Percentiles rank a stretch among this genome's conserved stretches.
Evolutionary conservation across 1,140 invertebrate genomes (phyloP).

Genomic region (Drosophila truncata): DNA sequence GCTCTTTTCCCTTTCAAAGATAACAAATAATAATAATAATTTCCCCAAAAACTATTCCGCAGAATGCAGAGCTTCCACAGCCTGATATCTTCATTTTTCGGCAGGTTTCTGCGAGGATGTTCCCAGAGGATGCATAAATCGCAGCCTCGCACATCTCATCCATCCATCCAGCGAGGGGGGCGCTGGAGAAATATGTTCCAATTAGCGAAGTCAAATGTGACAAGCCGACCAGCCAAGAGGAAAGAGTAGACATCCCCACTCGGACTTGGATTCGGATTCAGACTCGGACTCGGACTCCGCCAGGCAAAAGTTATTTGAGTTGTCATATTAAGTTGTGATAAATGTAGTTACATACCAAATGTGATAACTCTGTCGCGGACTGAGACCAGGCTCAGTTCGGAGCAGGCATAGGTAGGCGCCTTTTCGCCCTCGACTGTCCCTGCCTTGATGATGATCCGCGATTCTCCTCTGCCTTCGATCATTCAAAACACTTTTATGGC

Average conservation of each 20-base stretch:
- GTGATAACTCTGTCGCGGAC: slow-evolving; percentile 70
- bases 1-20: no score
- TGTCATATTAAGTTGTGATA: slow-evolving; percentile 84
- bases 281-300: slow-evolving; percentile 13
- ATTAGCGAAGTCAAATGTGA: slow-evolving; percentile 79
- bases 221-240: slow-evolving; percentile 29
- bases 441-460: slow-evolving; percentile 60
- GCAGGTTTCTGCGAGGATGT: neutral
- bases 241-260: neutral
- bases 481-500: slow-evolving; percentile 72
- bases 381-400: neutral
- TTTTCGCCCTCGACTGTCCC: neutral
- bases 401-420: slow-evolving; percentile 34
- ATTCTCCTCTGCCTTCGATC: slow-evolving; percentile 26
- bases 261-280: neutral
- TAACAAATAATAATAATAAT: neutral
- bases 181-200: slow-evolving; percentile 74
- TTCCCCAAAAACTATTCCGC: slow-evolving; percentile 11
- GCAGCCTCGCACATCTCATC: slow-evolving; percentile 54
- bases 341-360: slow-evolving; percentile 83
- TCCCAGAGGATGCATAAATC: slow-evolving; percentile 73
- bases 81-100: slow-evolving; percentile 72
- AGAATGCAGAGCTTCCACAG: neutral
- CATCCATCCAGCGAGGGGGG: slow-evolving; percentile 21
- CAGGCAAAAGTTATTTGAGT: slow-evolving; percentile 79